Evolutionary conservation across 1,140 invertebrate genomes (phyloP), one percentile per base, ranked within the genome.

Genomic region (Danaus melanippus): DNA sequence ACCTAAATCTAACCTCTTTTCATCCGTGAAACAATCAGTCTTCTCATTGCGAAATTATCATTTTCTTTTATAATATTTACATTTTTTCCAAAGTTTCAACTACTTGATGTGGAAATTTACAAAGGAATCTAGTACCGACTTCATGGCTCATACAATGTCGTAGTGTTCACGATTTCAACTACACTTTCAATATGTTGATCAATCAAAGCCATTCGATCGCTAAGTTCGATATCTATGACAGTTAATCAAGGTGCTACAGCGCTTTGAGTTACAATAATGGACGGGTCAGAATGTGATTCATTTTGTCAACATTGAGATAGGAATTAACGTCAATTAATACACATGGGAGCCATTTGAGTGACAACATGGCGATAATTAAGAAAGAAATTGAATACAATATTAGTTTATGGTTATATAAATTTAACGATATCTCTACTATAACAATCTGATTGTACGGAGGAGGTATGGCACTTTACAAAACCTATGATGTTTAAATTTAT

Each of bases 41-140:
- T 85, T 85, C 79, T 85, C 82, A 78, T 80, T 83, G 79, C 79
- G 74, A 83, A 81, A 81, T 81, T 82, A 79, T 77, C 69, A 50
- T 71, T 76, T 74, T 32, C 7, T 8, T 21, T 72, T 71, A 67
- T 71, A 61, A 64, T 64, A 71, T 71, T 73, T 74, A 71, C 63
- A 72, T 69, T 67, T 68, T 42, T 56, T 58, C 48, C 62, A 46
- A 52, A 57, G 48, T 47, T 54, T 65, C 61, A 59, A 51, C 60
- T 61, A 64, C 62, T 63, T 32, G 21, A 32, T 32, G 21, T 32
- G 58, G 62, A 66, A 58, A 63, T 70, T 71, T 70, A 68, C 62
- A 70, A 64, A 64, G 62, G 56, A 64, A 63, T 58, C 56, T 58
- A 53, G 48, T 40, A 51, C 10, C 58, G 57, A 32, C 7, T 5